Conservation (phyloP, 2,797 vertebrate genomes). For the Periophthalmus magnuspinnatus region DNA sequence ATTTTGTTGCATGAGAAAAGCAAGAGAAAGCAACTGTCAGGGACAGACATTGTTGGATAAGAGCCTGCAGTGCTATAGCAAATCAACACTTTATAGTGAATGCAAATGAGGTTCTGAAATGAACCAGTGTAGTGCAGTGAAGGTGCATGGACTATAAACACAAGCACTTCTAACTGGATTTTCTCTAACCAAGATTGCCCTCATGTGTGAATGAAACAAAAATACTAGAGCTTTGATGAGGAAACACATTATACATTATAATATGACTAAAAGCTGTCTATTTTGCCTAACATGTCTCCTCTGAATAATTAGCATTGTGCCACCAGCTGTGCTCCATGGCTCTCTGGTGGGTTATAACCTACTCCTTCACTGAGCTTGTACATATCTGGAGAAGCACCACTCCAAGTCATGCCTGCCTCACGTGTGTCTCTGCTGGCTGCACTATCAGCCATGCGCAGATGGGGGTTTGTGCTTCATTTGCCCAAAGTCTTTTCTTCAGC, state of each 20-base stretch:
- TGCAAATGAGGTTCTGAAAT: background rate
- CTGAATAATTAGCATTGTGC: slow-evolving; percentile 28
- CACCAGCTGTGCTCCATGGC: slow-evolving; percentile 20
- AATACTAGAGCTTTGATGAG: background rate
- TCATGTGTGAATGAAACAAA: background rate
- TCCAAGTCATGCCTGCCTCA: slow-evolving; percentile 49
- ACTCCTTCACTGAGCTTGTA: slow-evolving; percentile 10
- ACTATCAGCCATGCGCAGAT: slow-evolving; percentile 61
- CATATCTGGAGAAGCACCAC: slow-evolving; percentile 45
- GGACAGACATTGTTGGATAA: background rate
- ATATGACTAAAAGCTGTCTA: background rate
- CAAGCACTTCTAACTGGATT: background rate
- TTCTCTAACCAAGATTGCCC: background rate
- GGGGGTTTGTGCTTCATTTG: slow-evolving; percentile 63
- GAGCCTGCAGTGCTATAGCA: background rate
- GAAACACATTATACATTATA: background rate
- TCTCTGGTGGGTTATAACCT: slow-evolving; percentile 22
- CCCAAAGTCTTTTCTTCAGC: slow-evolving; percentile 38
- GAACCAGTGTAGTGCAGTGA: background rate
- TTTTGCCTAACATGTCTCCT: background rate
- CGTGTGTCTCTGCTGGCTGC: slow-evolving; percentile 57
- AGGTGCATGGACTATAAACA: slow-evolving; percentile 2
- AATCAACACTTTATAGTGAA: background rate
- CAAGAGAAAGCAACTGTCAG: background rate
- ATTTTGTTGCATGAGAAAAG: background rate